These are phyloP conservation scores for Nysson spinosus DNA, from an alignment of 2,888 invertebrate genomes.

Conservation along the genomic window DNA sequence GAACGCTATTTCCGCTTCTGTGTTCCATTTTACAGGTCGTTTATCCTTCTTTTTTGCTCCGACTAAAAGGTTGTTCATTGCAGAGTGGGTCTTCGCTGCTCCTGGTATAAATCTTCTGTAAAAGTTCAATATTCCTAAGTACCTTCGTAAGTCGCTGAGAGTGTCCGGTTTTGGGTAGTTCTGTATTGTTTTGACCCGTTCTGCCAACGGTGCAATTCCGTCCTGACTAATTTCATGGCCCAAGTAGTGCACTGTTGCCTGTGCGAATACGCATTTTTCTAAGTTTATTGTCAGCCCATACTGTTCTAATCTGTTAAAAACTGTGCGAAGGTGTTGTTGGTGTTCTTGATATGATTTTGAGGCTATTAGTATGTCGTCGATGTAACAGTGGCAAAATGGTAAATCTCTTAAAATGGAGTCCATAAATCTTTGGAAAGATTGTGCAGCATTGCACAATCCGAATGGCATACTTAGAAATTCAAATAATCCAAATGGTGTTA, in stretches of 20 bases:
- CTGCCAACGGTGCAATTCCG: neutral
- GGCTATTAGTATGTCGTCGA: neutral
- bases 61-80: too few relatives aligned
- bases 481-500: neutral
- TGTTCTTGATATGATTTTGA: neutral
- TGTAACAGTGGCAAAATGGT: too few relatives aligned
- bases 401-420: too few relatives aligned
- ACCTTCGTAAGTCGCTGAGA: neutral
- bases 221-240: neutral
- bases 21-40: too few relatives aligned
- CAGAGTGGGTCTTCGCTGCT: neutral
- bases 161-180: neutral
- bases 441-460: neutral
- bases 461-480: neutral
- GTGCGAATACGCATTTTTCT: too few relatives aligned
- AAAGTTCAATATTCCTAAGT: neutral
- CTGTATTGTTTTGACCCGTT: neutral
- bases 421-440: slow-evolving; percentile 1
- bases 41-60: too few relatives aligned
- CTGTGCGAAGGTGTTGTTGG: neutral
- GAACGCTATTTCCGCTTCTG: too few relatives aligned
- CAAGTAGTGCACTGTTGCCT: too few relatives aligned
- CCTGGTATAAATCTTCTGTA: neutral
- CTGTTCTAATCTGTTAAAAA: neutral
- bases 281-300: too few relatives aligned